Percentiles rank a stretch among this genome's conserved stretches.
Conservation (phyloP, 2,113 vertebrate genomes). For the Psettodes erumei region DNA sequence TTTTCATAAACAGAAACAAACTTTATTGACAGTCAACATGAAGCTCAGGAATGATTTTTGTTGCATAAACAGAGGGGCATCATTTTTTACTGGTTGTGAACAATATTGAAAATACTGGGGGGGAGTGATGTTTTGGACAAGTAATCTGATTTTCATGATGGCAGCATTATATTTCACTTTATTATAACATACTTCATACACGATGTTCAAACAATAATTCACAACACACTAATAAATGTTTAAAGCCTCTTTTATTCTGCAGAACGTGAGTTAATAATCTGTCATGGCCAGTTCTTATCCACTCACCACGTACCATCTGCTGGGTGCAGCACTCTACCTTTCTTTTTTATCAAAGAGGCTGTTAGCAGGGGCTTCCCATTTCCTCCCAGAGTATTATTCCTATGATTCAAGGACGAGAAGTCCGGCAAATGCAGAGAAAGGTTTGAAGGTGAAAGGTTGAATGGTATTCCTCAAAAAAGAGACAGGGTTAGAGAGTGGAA, state of each 20-base stretch:
- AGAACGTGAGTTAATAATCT: slow-evolving; percentile 54
- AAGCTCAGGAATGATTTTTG: slow-evolving; percentile 11
- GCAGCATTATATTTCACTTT: slow-evolving; percentile 1
- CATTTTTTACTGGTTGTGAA: neutral
- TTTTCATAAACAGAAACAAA: slow-evolving; percentile 8
- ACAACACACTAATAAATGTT: slow-evolving; percentile 18
- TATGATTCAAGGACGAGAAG: slow-evolving; percentile 25
- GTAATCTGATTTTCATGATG: neutral
- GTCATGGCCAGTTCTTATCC: slow-evolving; percentile 63
- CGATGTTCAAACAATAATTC: neutral
- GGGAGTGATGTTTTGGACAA: neutral
- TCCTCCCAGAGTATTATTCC: slow-evolving; percentile 47
- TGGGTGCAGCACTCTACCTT: slow-evolving; percentile 64
- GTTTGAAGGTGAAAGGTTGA: slow-evolving; percentile 28
- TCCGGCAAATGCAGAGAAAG: slow-evolving; percentile 36
- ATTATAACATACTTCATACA: too few species aligned
- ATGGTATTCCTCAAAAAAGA: slow-evolving; percentile 22
- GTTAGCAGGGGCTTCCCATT: slow-evolving; percentile 74
- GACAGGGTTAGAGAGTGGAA: neutral
- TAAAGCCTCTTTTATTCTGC: slow-evolving; percentile 51
- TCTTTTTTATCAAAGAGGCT: slow-evolving; percentile 69
- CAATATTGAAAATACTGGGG: neutral
- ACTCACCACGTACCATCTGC: slow-evolving; percentile 78
- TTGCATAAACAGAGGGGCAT: slow-evolving; percentile 21
- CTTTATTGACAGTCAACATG: slow-evolving; percentile 46